A percentile compares a stretch with the other conserved stretches of the same genome.
Conservation (phyloP, 2,888 invertebrate species). For the Cecidostiba fungosa region DNA sequence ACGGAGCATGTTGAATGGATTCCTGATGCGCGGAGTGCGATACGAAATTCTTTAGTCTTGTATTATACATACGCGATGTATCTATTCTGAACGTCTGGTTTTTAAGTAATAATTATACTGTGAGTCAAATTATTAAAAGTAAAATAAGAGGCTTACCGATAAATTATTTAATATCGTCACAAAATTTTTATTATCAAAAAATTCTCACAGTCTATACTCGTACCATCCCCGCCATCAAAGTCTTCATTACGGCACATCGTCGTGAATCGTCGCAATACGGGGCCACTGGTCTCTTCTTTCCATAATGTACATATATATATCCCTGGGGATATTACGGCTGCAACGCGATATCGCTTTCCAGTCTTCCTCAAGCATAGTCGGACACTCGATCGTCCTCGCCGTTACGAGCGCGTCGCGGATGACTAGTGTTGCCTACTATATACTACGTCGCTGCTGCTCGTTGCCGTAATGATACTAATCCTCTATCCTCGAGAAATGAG, state of each 20-base stretch:
- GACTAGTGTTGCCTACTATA: slow-evolving; percentile 25
- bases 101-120: neutral
- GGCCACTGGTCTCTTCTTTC: slow-evolving; percentile 40
- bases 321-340: neutral
- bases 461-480: slow-evolving; percentile 52
- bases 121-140: too few relatives aligned
- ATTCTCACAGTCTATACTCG: neutral
- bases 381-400: slow-evolving; percentile 35
- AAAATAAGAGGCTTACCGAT: too few relatives aligned
- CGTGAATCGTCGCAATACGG: slow-evolving; percentile 16
- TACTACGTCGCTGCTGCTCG: neutral
- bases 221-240: too few relatives aligned
- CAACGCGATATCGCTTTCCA: slow-evolving; percentile 3
- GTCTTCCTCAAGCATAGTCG: neutral
- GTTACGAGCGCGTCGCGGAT: slow-evolving; percentile 29
- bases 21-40: neutral
- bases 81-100: neutral
- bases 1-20: neutral
- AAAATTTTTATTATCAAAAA: neutral
- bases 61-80: neutral
- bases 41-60: neutral
- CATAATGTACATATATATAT: neutral
- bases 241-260: neutral
- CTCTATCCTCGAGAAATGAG: neutral
- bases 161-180: too few relatives aligned